Conservation (phyloP, 2,888 invertebrate genomes). For the Boloria euphrosyne region DNA sequence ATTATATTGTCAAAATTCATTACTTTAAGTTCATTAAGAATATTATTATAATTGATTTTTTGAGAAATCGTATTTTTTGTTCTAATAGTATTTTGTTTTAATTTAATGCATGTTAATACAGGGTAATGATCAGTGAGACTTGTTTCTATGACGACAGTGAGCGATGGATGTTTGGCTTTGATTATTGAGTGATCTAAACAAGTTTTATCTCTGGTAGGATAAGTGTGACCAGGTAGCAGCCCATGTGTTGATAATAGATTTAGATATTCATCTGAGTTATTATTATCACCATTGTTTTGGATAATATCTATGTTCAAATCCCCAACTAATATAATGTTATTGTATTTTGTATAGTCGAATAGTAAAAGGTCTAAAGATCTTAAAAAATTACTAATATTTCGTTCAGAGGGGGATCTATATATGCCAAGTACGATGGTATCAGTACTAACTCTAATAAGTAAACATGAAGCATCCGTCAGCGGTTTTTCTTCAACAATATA, state of each 20-base stretch:
- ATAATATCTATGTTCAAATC: neutral
- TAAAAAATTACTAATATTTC: neutral
- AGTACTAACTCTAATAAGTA: neutral
- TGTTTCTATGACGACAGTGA: too few relatives aligned
- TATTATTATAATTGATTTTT: neutral
- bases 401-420: neutral
- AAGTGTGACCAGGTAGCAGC: neutral
- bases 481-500: neutral
- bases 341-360: neutral
- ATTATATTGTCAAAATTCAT: neutral
- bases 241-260: neutral
- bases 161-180: neutral
- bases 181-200: neutral
- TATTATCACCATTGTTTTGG: neutral
- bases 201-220: neutral
- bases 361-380: neutral
- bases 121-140: neutral
- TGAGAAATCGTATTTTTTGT: neutral
- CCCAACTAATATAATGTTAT: neutral
- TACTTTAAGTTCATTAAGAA: neutral
- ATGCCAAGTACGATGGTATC: neutral
- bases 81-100: neutral
- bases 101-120: neutral
- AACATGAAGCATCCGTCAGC: neutral
- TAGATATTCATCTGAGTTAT: constrained; percentile 2